Conservation (phyloP, 2,113 vertebrate genomes). For the Vicugna pacos region DNA sequence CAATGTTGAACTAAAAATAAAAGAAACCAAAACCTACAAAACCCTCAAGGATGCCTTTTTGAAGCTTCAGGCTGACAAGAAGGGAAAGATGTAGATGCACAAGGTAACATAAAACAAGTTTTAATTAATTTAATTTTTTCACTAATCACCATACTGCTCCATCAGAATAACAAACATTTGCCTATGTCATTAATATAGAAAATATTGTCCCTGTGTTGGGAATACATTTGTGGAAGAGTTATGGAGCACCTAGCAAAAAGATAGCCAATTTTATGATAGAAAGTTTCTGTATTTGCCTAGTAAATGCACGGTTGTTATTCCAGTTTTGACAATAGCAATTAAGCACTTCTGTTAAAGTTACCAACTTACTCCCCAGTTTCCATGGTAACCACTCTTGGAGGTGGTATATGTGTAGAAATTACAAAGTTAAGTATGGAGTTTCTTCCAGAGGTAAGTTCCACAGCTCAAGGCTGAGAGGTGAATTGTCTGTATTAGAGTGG, state of each 20-base stretch:
- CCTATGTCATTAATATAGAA: neutral
- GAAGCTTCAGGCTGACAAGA: neutral
- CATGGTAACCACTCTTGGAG: neutral
- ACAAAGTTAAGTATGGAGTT: slow-evolving; percentile 48
- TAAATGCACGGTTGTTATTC: slow-evolving; percentile 37
- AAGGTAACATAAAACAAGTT: neutral
- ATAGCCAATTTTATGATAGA: slow-evolving; percentile 30
- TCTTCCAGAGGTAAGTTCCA: slow-evolving; percentile 38
- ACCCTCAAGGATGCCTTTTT: neutral
- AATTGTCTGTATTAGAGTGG: neutral
- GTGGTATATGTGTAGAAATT: neutral
- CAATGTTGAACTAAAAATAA: slow-evolving; percentile 53
- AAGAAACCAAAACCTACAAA: neutral
- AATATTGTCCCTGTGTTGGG: slow-evolving; percentile 6
- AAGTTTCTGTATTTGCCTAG: slow-evolving; percentile 31
- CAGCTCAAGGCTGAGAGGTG: neutral
- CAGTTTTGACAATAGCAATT: neutral
- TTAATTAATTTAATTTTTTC: slow-evolving; percentile 1
- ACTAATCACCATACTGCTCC: neutral
- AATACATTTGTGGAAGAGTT: slow-evolving; percentile 43
- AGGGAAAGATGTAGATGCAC: neutral
- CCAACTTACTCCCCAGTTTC: slow-evolving; percentile 45
- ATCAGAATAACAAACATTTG: slow-evolving; percentile 16
- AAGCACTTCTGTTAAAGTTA: slow-evolving; percentile 45
- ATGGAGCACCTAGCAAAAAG: slow-evolving; percentile 12